Evolutionary conservation across 2,113 vertebrate genomes (phyloP), one percentile per base, ranked within the genome.

Genomic region (Salminus brasiliensis): DNA sequence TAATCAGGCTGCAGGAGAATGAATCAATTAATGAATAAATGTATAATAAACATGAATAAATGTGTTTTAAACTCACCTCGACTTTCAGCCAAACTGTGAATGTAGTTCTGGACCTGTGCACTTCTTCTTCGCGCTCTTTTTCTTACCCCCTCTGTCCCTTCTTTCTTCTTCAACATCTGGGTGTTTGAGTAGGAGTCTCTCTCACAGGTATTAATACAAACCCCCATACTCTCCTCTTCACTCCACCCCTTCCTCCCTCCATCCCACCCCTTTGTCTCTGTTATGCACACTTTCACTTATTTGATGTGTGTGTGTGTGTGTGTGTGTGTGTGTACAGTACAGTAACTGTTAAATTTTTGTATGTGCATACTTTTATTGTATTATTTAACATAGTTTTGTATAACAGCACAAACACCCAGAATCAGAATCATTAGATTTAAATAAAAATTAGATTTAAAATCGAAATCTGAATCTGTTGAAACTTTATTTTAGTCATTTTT

Each of bases 231-330:
- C 52, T 21, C 16, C 1, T 55, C 2, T 21, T 12, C 32, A 16
- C 41, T 67, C 32, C 59, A 69, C 47, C 68, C n/a, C 53, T 65
- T 45, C 23, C 32, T 66, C 36, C 8, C 41, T 39, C 43, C 63
- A 39, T 63, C 15, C 63, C 39, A 32, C 53, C 60, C 21, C 11
- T 66, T 21, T 59, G 16, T 52, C 47, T 69, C 29, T 55, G 23
- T 43, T 45, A 29, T 5, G 30, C 29, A 16, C 18, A 76, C 39
- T 85, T 73, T 75, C 57, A 79, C 81, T 83, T 21, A 49, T 49
- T 49, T 49, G 47, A 1, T 5, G 13, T 15, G 15, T 43, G 41
- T 43, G 41, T 43, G 41, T 43, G 45, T 47, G 45, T 15, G 45
- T 16, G 45, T 47, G 45, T 47, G 6, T 49, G 47, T 49, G 16